These are phyloP conservation scores for Chymomyza costata DNA, from an alignment of 1,140 invertebrate genomes.

Conservation along the genomic window DNA sequence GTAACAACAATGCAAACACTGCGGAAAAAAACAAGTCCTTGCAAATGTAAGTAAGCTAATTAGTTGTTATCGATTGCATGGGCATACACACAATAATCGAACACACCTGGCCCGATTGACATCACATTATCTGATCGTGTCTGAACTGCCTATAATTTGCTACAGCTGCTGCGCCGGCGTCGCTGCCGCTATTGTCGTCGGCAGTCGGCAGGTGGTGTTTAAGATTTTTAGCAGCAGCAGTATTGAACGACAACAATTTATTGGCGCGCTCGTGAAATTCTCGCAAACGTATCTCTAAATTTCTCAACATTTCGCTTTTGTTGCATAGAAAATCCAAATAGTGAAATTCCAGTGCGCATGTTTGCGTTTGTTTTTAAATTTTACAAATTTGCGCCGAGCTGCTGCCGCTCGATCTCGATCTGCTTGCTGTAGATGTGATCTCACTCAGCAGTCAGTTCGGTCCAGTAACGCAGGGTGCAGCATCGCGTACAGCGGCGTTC, in stretches of 20 bases:
- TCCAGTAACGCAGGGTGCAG: not conserved
- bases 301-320: not conserved
- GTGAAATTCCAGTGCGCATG: too few relatives aligned
- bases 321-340: too few relatives aligned
- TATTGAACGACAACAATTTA: slow-evolving; percentile 29
- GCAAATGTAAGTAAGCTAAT: slow-evolving; percentile 86
- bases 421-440: slow-evolving; percentile 1
- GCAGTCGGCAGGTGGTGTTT: slow-evolving; percentile 48
- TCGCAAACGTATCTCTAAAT: not conserved
- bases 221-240: slow-evolving; percentile 30
- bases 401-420: not conserved
- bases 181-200: slow-evolving; percentile 23
- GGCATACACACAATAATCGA: slow-evolving; percentile 12
- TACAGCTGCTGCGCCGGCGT: slow-evolving; percentile 61
- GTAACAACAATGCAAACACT: slow-evolving; percentile 85
- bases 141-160: slow-evolving; percentile 4
- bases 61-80: slow-evolving; percentile 19
- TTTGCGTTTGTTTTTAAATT: not conserved
- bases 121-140: slow-evolving; percentile 22
- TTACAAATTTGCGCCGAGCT: not conserved
- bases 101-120: too few relatives aligned
- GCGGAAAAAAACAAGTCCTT: slow-evolving; percentile 90
- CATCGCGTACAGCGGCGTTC: slow-evolving; percentile 32
- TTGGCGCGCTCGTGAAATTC: slow-evolving; percentile 3
- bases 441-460: not conserved